These are phyloP conservation scores for Trichopoda pennipes DNA, from an alignment of 2,888 invertebrate species.

Conservation along the genomic window DNA sequence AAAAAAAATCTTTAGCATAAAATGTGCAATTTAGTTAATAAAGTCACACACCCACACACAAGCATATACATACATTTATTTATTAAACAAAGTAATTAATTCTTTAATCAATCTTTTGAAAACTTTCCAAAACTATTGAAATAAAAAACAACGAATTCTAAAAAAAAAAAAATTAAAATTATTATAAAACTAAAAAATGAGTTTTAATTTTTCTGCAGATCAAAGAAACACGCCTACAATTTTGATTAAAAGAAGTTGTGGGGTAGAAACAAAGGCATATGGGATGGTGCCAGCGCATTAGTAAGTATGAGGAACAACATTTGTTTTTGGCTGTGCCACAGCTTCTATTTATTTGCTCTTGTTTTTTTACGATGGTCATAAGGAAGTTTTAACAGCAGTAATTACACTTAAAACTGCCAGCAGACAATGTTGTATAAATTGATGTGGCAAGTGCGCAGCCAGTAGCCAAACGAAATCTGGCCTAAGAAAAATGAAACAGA, in stretches of 20 bases:
- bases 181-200: constrained; percentile 46
- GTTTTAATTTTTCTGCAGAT: constrained; percentile 44
- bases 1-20: constrained; percentile 44
- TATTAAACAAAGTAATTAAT: constrained; percentile 42
- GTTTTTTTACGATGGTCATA: constrained; percentile 21
- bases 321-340: not conserved
- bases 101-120: constrained; percentile 61
- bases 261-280: not conserved
- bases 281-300: not conserved
- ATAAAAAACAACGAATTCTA: constrained; percentile 21
- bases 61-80: not conserved
- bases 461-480: constrained; percentile 10
- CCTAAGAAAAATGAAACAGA: constrained; percentile 19
- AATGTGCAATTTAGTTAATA: constrained; percentile 48
- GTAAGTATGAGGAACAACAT: constrained; percentile 8
- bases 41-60: constrained; percentile 13
- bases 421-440: constrained; percentile 73
- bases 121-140: constrained; percentile 55
- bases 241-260: constrained; percentile 28
- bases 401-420: constrained; percentile 76
- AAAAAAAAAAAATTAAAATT: constrained; percentile 42
- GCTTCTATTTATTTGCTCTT: not conserved
- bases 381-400: constrained; percentile 74
- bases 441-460: constrained; percentile 66
- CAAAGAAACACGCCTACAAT: constrained; percentile 56